Conservation (phyloP, 2,888 invertebrate genomes). For the Alloplasta piceator region DNA sequence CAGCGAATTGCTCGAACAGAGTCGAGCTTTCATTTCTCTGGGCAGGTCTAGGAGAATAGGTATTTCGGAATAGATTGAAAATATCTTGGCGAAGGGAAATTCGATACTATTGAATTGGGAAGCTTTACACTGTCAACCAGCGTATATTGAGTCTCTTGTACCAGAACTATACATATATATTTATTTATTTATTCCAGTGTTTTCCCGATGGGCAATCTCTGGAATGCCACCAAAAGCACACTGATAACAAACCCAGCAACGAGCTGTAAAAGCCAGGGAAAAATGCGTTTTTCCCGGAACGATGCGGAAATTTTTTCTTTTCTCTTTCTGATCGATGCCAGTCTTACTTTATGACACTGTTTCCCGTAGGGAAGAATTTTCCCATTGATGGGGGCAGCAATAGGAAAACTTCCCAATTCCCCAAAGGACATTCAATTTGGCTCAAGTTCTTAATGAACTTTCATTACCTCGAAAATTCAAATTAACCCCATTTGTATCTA, state of each 20-base stretch:
- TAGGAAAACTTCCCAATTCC: no score
- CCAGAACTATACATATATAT: neutral
- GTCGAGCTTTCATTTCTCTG: neutral
- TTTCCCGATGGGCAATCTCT: neutral
- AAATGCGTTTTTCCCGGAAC: neutral
- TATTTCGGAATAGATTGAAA: slow-evolving; percentile 16
- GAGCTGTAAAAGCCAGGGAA: slow-evolving; percentile 5
- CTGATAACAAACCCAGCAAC: slow-evolving; percentile 12
- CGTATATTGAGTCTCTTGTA: slow-evolving; percentile 17
- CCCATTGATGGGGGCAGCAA: no score
- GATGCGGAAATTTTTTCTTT: slow-evolving; percentile 25
- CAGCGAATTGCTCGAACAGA: neutral
- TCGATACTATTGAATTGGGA: slow-evolving; percentile 20
- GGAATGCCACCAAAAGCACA: slow-evolving; percentile 6
- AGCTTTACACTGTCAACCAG: slow-evolving; percentile 7
- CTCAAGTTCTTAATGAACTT: no score
- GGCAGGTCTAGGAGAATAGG: neutral
- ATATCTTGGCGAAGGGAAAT: slow-evolving; percentile 34
- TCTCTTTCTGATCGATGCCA: neutral
- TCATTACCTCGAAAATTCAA: no score
- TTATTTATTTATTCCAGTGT: neutral
- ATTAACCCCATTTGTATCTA: no score
- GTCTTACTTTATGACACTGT: no score
- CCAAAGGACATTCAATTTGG: no score
- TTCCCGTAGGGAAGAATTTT: no score